Conservation (phyloP, 2,797 vertebrate genomes). For the Petrocephalus sullivani region DNA sequence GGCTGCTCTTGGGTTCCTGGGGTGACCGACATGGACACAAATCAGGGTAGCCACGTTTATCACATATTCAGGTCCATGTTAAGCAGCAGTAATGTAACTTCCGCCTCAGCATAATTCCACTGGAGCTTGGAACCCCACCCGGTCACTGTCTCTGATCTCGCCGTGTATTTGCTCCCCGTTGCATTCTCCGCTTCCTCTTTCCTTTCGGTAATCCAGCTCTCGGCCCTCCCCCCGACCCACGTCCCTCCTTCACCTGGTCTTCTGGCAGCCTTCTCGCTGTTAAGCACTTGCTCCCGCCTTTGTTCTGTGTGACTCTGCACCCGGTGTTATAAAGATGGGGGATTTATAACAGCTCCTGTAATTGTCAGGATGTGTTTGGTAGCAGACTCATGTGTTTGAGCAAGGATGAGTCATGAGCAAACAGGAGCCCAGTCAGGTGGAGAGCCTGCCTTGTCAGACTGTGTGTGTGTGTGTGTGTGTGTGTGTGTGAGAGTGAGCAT, state of each 20-base stretch:
- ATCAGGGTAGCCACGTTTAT: neutral
- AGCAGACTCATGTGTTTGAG: neutral
- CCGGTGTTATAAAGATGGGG: neutral
- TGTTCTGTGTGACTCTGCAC: neutral
- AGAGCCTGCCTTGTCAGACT: neutral
- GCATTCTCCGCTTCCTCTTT: neutral
- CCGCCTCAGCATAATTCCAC: neutral
- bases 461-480: neutral
- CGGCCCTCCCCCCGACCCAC: neutral
- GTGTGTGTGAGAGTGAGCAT: neutral
- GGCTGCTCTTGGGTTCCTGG: neutral
- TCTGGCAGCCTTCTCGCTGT: neutral
- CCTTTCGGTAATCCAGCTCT: neutral
- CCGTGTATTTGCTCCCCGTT: neutral
- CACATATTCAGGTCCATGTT: neutral
- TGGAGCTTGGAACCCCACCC: neutral
- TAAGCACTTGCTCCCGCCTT: neutral
- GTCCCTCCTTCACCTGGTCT: neutral
- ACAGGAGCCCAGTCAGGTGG: neutral
- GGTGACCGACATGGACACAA: too few species aligned
- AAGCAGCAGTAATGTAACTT: neutral
- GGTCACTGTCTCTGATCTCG: neutral
- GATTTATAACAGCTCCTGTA: neutral
- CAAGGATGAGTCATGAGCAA: conserved; percentile 5
- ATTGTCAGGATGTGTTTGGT: conserved; percentile 7